These are phyloP conservation scores for Pipra filicauda DNA, from an alignment of 2,113 vertebrate genomes.

Conservation along the genomic window DNA sequence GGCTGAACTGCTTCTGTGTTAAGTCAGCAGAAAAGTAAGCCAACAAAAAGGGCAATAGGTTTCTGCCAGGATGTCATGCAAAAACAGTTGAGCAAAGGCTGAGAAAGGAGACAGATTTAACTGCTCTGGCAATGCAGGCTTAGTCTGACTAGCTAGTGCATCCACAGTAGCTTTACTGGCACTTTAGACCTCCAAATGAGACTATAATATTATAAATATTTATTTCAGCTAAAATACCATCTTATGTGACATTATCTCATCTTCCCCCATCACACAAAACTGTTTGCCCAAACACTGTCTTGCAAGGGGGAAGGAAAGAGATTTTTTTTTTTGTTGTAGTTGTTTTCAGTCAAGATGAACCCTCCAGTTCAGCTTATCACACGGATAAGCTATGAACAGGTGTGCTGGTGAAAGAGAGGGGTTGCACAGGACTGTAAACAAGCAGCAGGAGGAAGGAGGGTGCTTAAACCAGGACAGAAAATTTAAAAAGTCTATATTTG, in stretches of 20 bases:
- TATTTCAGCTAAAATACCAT: neutral
- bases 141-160: neutral
- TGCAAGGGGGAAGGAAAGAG: neutral
- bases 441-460: neutral
- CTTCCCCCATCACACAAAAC: neutral
- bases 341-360: neutral
- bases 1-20: slow-evolving; percentile 59
- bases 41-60: slow-evolving; percentile 51
- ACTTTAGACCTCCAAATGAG: neutral
- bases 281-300: neutral
- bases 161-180: neutral
- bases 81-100: slow-evolving; percentile 8
- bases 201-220: neutral
- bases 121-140: neutral
- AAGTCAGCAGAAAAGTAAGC: slow-evolving; percentile 64
- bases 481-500: neutral
- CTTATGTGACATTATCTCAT: neutral
- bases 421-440: neutral
- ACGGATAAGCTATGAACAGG: neutral
- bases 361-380: neutral
- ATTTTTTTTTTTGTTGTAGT: neutral
- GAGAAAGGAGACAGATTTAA: neutral
- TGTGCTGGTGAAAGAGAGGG: neutral
- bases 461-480: neutral
- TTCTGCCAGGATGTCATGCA: slow-evolving; percentile 4